Conservation (phyloP, 2,797 vertebrate genomes). For the Xerus rutilus region DNA sequence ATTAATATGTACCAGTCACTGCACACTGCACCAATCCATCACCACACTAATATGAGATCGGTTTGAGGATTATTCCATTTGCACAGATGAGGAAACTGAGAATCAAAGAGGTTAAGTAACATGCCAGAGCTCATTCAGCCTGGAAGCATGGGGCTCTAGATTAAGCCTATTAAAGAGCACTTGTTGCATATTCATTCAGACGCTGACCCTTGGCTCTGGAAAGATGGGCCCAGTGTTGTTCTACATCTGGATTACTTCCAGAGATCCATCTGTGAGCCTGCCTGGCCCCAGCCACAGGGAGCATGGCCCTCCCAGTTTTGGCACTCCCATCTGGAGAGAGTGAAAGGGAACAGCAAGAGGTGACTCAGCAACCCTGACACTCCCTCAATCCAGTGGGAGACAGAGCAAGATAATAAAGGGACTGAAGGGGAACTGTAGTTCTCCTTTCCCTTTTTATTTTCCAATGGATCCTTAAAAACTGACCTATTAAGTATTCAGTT, state of each 20-base stretch:
- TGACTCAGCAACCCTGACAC: not conserved
- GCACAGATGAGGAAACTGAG: not conserved
- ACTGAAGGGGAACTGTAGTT: not conserved
- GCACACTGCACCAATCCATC: not conserved
- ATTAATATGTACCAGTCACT: not conserved
- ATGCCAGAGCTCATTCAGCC: not conserved
- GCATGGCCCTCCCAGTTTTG: too few species aligned
- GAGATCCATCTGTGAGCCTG: not conserved
- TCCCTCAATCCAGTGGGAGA: not conserved
- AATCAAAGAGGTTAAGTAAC: not conserved
- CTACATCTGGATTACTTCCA: not conserved
- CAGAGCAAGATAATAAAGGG: not conserved
- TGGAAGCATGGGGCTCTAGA: not conserved
- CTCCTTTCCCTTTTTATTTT: slow-evolving; percentile 9
- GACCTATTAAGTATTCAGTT: slow-evolving; percentile 18
- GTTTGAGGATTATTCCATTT: slow-evolving; percentile 17
- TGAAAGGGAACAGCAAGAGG: not conserved
- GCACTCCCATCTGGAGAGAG: not conserved
- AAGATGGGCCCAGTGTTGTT: not conserved
- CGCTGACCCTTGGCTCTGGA: not conserved
- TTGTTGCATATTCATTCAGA: not conserved
- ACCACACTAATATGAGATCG: not conserved
- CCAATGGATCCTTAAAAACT: slow-evolving; percentile 55
- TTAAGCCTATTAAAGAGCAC: not conserved
- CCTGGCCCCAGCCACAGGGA: not conserved